Evolutionary conservation across 1,140 invertebrate species (phyloP).

Genomic region (Aleiodes sp.): DNA sequence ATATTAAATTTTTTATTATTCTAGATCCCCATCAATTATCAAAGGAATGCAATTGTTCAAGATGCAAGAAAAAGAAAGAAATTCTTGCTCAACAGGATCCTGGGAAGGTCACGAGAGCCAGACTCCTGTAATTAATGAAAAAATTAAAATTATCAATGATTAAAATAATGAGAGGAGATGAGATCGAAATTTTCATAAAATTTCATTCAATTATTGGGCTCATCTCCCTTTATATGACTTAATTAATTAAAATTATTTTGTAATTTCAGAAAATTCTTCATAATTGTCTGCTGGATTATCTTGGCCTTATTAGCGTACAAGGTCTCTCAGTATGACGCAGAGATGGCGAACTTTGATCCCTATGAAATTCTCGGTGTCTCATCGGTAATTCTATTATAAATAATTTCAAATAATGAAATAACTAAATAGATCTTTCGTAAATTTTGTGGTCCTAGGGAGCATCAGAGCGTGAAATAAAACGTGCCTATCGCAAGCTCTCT

Average conservation of each 20-base stretch:
- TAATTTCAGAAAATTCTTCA: constrained; percentile 70
- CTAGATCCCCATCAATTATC: constrained; percentile 78
- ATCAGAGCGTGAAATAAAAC: constrained; percentile 90
- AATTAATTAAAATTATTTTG: constrained; percentile 19
- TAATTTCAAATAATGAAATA: background rate
- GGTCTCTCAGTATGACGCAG: constrained; percentile 97
- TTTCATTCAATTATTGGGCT: constrained; percentile 10
- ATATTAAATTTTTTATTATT: constrained; percentile 1
- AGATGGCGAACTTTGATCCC: constrained; percentile 98
- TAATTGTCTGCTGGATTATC: constrained; percentile 89
- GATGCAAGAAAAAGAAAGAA: constrained; percentile 86
- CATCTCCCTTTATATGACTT: background rate
- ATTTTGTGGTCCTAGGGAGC: constrained; percentile 83
- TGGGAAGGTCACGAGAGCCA: constrained; percentile 83
- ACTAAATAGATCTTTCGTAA: constrained; percentile 33
- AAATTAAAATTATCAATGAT: constrained; percentile 52
- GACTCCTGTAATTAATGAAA: constrained; percentile 59
- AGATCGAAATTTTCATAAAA: constrained; percentile 43
- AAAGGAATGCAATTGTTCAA: constrained; percentile 86
- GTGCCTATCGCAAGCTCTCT: constrained; percentile 93
- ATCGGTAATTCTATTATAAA: too few species aligned
- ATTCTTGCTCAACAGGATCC: constrained; percentile 85
- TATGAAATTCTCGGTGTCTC: constrained; percentile 95
- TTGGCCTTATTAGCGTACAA: constrained; percentile 92
- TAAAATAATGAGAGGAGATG: constrained; percentile 49